These are phyloP conservation scores for Sinella curviseta DNA, from an alignment of 1,140 invertebrate genomes.

Conservation along the genomic window DNA sequence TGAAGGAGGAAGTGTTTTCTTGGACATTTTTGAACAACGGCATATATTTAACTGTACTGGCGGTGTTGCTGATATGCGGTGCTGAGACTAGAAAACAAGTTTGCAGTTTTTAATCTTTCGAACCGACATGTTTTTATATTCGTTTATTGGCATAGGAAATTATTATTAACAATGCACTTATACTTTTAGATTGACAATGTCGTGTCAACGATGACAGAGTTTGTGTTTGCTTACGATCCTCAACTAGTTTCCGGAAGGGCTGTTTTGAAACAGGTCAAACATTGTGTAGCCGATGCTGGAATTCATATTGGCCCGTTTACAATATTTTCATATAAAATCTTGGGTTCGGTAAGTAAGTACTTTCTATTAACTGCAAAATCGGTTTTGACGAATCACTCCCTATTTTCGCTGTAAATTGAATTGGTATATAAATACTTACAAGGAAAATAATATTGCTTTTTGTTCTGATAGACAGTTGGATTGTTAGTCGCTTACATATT, in stretches of 20 bases:
- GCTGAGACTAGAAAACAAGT: neutral
- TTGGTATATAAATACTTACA: no score
- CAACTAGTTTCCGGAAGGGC: neutral
- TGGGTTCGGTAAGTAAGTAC: neutral
- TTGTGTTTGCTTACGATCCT: neutral
- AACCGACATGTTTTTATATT: no score
- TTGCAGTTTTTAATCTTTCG: neutral
- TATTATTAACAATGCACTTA: neutral
- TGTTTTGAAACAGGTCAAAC: neutral
- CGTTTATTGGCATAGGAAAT: no score
- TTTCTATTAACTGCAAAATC: no score
- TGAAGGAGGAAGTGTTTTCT: neutral
- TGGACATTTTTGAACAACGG: neutral
- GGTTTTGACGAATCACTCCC: no score
- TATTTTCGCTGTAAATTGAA: no score
- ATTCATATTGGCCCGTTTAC: neutral
- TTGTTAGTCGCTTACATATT: neutral
- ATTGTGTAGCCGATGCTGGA: neutral
- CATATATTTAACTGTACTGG: neutral
- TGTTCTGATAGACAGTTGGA: neutral
- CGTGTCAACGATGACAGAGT: neutral
- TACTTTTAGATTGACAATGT: neutral
- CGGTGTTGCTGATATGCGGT: neutral
- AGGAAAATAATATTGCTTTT: neutral
- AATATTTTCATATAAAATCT: neutral